A percentile compares a stretch with the other conserved stretches of the same genome.
These are phyloP conservation scores for Catagonus wagneri DNA, from an alignment of 2,113 vertebrate genomes.

Conservation along the genomic window DNA sequence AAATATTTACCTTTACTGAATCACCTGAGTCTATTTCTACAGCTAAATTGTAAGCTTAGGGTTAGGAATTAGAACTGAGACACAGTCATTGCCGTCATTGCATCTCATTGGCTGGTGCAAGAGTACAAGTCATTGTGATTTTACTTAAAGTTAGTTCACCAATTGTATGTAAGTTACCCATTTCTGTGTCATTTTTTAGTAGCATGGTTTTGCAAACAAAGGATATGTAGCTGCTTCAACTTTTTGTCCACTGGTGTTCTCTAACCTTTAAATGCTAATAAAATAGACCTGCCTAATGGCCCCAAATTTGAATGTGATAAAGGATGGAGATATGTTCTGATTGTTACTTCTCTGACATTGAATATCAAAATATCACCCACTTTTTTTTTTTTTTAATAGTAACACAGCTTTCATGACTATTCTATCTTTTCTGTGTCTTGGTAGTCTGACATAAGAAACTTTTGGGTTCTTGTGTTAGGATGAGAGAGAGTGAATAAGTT, in stretches of 20 bases:
- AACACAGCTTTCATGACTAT: background rate
- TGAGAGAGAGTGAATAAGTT: constrained; percentile 8
- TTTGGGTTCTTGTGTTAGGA: background rate
- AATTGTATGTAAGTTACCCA: background rate
- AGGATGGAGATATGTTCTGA: background rate
- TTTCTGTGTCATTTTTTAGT: background rate
- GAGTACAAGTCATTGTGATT: background rate
- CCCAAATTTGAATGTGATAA: background rate
- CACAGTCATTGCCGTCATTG: background rate
- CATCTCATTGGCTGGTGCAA: background rate
- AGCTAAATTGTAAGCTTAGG: background rate
- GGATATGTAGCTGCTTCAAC: background rate
- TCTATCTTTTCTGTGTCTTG: background rate
- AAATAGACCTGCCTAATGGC: background rate
- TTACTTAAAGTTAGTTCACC: constrained; percentile 22
- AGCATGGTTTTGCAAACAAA: constrained; percentile 25
- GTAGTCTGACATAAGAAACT: constrained; percentile 4
- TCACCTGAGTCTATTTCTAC: background rate
- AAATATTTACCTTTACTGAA: background rate
- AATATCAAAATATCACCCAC: background rate
- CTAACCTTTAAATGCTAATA: constrained; percentile 7
- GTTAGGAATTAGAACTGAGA: background rate
- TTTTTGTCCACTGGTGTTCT: background rate
- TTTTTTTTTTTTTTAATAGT: background rate
- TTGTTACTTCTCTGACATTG: constrained; percentile 36